A percentile compares a stretch with the other conserved stretches of the same genome.
phyloP scores from a whole-genome alignment of 2,888 invertebrate species.

The Pterostichus niger region DNA sequence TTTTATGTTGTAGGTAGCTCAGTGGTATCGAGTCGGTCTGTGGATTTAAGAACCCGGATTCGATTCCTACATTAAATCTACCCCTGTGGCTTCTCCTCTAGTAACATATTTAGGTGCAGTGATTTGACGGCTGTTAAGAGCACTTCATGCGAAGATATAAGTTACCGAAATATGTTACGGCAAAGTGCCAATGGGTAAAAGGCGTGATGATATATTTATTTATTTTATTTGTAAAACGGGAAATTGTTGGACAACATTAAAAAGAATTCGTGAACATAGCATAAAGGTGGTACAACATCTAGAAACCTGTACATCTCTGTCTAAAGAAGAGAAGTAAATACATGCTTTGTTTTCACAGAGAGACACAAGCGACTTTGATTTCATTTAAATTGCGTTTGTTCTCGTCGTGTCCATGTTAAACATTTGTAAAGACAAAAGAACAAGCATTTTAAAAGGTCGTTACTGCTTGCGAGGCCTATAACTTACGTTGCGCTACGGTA shows the following conservation, averaged over 20 bases:
- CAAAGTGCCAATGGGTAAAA: too few species aligned
- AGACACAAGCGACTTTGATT: conserved; percentile 39
- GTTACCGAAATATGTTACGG: too few species aligned
- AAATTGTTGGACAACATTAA: conserved; percentile 2
- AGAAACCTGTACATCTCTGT: conserved; percentile 21
- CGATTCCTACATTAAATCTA: too few species aligned
- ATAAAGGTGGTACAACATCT: neutral
- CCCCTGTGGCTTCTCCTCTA: too few species aligned
- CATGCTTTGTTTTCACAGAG: conserved; percentile 25
- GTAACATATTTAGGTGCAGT: too few species aligned
- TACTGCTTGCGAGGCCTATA: conserved; percentile 51
- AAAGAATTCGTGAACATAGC: neutral
- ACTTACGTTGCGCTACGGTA: conserved; percentile 41
- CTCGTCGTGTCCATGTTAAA: conserved; percentile 39
- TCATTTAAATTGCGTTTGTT: conserved; percentile 52
- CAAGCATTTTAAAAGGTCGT: conserved; percentile 61
- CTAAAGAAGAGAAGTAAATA: conserved; percentile 15
- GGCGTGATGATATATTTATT: too few species aligned
- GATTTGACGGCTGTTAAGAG: too few species aligned
- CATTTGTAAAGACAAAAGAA: conserved; percentile 54
- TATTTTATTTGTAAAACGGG: too few species aligned
- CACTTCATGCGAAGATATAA: too few species aligned
- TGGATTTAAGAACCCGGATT: too few species aligned
- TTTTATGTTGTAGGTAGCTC: too few species aligned
- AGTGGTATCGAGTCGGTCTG: too few species aligned